These are phyloP conservation scores for Zygothrica quintamaculata DNA, from an alignment of 2,888 invertebrate species.

Conservation along the genomic window DNA sequence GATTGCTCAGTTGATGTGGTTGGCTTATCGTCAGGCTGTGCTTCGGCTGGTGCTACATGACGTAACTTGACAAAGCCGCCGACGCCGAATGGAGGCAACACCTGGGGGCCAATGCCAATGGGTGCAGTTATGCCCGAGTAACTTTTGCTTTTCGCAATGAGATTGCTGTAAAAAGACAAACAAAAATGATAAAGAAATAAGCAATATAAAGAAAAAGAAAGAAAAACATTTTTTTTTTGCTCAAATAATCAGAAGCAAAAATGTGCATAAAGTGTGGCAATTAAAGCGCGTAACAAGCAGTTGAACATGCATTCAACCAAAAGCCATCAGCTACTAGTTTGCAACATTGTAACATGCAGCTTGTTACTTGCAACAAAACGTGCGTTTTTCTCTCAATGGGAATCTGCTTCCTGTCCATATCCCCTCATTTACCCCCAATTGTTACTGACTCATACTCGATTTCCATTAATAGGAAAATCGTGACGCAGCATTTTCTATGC, in stretches of 20 bases:
- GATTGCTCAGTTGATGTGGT: constrained; percentile 34
- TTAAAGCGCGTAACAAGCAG: constrained; percentile 44
- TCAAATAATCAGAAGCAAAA: no score
- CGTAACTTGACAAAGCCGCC: constrained; percentile 83
- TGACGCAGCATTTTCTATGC: constrained; percentile 70
- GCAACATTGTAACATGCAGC: constrained; percentile 2
- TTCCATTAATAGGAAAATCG: constrained; percentile 69
- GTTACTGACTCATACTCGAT: constrained; percentile 3
- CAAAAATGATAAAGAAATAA: constrained; percentile 15
- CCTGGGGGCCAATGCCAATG: constrained; percentile 79
- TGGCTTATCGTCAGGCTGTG: constrained; percentile 38
- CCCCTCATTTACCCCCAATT: not conserved
- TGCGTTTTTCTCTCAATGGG: constrained; percentile 51
- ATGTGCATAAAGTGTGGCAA: constrained; percentile 51
- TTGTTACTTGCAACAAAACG: constrained; percentile 26
- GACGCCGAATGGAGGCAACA: constrained; percentile 78
- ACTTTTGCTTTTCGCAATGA: constrained; percentile 85
- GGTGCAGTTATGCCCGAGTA: constrained; percentile 78
- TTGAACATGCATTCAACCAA: constrained; percentile 16
- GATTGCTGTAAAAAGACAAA: constrained; percentile 72
- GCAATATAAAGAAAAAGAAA: constrained; percentile 29
- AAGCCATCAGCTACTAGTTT: constrained; percentile 1
- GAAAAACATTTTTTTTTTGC: no score
- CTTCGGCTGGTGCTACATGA: constrained; percentile 80
- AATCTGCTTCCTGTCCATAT: constrained; percentile 15